Evolutionary conservation across 1,140 invertebrate species (phyloP), one percentile per base, ranked within the genome.

Genomic region (Probaryconus sp.): DNA sequence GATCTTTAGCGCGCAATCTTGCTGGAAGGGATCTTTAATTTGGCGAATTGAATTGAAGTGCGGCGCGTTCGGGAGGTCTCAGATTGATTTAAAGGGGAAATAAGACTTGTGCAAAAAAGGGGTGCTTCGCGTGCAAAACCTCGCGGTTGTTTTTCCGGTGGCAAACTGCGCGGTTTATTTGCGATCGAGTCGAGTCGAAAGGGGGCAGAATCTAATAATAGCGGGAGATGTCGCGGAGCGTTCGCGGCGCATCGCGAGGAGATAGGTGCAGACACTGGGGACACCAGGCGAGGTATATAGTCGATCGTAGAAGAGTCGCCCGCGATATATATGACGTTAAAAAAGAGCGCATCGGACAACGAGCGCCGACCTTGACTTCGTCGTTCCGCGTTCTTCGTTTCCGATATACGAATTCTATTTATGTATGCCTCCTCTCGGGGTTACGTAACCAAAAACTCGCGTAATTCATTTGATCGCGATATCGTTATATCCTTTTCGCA

Each of bases 141-240:
- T 30, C 20, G 24, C 31, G 20, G 17, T 31, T 18, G 58, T 47
- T 63, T 45, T 60, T 50, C 9, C 28, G 13, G 40, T 37, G n/a
- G 50, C 38, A 21, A 42, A 42, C 20, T 42, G 38, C 38, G 38
- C 9, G 4, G 18, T 16, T 35, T 17, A 14, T n/a, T n/a, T n/a
- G n/a, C 21, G 43, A n/a, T 17, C 61, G 30, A 45, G 18, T 53
- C 61, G 61, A 43, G 48, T 24, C 48, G 55, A 65, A 65, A 65
- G 47, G 48, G 48, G 61, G 61, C 48, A 65, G 48, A 45, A 65
- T 53, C 61, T 65, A 65, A 67, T 21, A 74, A 37, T 56, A 67
- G 50, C 17, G 37, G 24, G 33, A 43, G 26, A 35, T 47, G 69
- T 53, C 56, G 42, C 10, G 21, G 26, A 40, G 48, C 2, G 31